Conservation (phyloP, 2,797 vertebrate species). For the Propithecus perrieri region DNA sequence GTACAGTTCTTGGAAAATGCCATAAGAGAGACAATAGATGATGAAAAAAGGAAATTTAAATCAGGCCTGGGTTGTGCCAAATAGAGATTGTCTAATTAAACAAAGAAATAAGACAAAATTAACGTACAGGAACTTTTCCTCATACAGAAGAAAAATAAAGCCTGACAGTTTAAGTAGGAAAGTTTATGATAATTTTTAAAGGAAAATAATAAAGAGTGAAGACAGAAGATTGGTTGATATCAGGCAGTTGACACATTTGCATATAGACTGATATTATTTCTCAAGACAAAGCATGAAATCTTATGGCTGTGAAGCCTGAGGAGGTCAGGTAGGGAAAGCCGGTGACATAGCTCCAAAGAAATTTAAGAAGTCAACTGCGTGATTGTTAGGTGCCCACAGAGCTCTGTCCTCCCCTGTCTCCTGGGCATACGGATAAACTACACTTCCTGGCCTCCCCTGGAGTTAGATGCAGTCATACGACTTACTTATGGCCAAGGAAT, state of each 20-base stretch:
- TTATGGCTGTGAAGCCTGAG: neutral
- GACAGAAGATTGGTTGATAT: neutral
- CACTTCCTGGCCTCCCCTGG: neutral
- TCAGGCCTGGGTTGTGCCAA: conserved; percentile 66
- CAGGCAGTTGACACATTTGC: neutral
- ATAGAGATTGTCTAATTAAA: conserved; percentile 78
- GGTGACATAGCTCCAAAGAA: neutral
- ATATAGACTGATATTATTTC: neutral
- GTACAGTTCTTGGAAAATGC: conserved; percentile 65
- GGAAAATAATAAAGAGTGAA: neutral
- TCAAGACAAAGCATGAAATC: neutral
- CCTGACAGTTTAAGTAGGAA: conserved; percentile 56
- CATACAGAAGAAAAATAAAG: conserved; percentile 64
- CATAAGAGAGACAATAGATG: conserved; percentile 60
- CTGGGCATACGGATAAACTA: neutral
- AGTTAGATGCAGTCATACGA: neutral
- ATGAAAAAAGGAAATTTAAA: conserved; percentile 63
- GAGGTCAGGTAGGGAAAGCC: no score
- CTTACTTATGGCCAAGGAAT: neutral
- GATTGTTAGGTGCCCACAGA: neutral
- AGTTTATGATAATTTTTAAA: conserved; percentile 68
- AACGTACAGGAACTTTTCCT: conserved; percentile 62
- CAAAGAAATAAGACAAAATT: conserved; percentile 77
- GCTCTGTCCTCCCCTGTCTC: neutral
- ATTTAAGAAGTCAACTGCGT: neutral